Base-by-base conservation (phyloP, 2,888 invertebrate genomes). In the Caenorhabditis sp. region DNA sequence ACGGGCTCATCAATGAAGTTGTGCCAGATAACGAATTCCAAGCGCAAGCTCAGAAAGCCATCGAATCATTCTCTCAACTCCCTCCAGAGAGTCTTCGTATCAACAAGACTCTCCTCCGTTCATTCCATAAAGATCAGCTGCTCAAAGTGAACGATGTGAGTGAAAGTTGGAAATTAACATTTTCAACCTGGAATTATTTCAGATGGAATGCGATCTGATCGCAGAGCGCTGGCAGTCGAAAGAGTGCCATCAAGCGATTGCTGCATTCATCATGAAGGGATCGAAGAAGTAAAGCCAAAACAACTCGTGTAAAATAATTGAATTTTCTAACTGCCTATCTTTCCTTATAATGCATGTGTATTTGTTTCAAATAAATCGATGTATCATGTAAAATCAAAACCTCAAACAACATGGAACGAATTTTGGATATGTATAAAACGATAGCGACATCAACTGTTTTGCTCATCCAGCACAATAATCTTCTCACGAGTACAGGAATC, bases 1-100 rank as follows among this genome's bases (percentile, higher is more conserved):
- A 94, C 90, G 95, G 96, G 31, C 95, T 98, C 74, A 95, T 97
- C 0, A 95, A 96, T 14, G 94, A 95, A 91, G 93, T 97, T 14
- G 95, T 95, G 87, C 95, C 95, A 79, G 88, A 85, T 26, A 76
- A 44, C 19, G 87, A 81, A 22, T 88, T 89, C 61, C 58, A 44
- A 3, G 44, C 80, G 0, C 85, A 87, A n/a, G 49, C 86, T 8
- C 83, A 81, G n/a, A 86, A 85, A 47, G 44, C 79, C 7, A 64
- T 89, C 63, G 79, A 77, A 8, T 59, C 56, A n/a, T 85, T 85
- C 73, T 85, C 91, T 1, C 63, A 82, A 51, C 80, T 91, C 22
- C 91, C 91, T 24, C 89, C 91, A 35, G 89, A 91, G 94, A 95
- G 95, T 16, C 92, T 97, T 86, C 92, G 94, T 58, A 93, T 94